Conservation (phyloP, 2,113 vertebrate species). For the Rana temporaria region DNA sequence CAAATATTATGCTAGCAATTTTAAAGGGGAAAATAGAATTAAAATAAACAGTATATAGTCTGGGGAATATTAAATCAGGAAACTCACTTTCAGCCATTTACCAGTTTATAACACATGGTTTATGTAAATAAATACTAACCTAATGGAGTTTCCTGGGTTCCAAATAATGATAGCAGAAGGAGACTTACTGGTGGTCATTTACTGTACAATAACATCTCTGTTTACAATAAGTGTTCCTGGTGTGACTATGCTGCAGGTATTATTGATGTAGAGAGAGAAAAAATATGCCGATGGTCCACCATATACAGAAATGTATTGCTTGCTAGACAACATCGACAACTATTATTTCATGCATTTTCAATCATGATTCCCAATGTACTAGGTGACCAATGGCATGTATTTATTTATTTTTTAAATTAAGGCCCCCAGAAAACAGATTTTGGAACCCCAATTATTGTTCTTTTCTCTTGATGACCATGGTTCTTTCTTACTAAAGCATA, state of each 20-base stretch:
- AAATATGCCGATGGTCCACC: no score
- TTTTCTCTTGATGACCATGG: no score
- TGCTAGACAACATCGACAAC: no score
- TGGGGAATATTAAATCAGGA: conserved; percentile 38
- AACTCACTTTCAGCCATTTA: not conserved
- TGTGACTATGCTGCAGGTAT: not conserved
- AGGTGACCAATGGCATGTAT: no score
- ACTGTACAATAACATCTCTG: conserved; percentile 6
- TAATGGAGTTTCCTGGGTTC: conserved; percentile 6
- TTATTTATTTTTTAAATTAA: no score
- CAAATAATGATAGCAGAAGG: not conserved
- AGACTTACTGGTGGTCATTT: not conserved
- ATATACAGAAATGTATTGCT: no score
- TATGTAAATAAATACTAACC: conserved; percentile 40
- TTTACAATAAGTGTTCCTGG: not conserved
- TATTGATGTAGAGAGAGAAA: no score
- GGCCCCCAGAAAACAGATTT: no score
- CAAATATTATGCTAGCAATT: conserved; percentile 68
- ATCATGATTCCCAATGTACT: no score
- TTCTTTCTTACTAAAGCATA: no score
- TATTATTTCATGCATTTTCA: no score
- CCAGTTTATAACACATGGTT: conserved; percentile 15
- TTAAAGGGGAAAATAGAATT: conserved; percentile 66
- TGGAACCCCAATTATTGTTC: no score
- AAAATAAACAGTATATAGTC: conserved; percentile 44